Conservation (phyloP, 2,113 vertebrate species). For the Lepus americanus region DNA sequence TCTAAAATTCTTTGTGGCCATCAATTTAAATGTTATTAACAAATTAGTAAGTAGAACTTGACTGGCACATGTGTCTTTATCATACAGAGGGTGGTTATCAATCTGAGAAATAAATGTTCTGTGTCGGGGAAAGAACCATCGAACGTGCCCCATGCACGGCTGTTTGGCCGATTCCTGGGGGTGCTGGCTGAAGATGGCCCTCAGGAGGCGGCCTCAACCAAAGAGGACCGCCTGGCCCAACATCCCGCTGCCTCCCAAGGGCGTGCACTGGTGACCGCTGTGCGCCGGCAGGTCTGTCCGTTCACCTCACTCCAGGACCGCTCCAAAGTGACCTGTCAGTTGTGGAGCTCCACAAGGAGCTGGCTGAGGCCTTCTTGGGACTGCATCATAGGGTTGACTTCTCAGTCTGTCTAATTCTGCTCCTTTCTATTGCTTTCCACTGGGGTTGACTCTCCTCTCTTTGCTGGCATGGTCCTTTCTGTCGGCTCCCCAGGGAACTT, state of each 20-base stretch:
- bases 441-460: neutral
- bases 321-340: neutral
- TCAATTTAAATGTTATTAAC: neutral
- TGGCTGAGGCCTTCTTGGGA: neutral
- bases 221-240: neutral
- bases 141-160: no score
- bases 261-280: neutral
- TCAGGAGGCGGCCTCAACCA: neutral
- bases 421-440: neutral
- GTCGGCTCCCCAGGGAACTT: neutral
- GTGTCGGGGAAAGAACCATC: neutral
- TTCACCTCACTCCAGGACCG: neutral
- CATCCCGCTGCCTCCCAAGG: neutral
- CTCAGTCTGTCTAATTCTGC: neutral
- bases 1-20: neutral
- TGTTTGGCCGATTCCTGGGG: neutral
- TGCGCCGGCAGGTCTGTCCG: neutral
- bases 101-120: neutral
- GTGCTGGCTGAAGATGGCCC: neutral
- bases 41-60: neutral
- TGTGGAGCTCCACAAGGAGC: neutral
- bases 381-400: neutral
- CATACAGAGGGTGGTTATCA: neutral
- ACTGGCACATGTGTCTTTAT: neutral
- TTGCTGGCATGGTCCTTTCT: neutral